Evolutionary conservation across 2,113 vertebrate genomes (phyloP).

Genomic region (Numida meleagris): DNA sequence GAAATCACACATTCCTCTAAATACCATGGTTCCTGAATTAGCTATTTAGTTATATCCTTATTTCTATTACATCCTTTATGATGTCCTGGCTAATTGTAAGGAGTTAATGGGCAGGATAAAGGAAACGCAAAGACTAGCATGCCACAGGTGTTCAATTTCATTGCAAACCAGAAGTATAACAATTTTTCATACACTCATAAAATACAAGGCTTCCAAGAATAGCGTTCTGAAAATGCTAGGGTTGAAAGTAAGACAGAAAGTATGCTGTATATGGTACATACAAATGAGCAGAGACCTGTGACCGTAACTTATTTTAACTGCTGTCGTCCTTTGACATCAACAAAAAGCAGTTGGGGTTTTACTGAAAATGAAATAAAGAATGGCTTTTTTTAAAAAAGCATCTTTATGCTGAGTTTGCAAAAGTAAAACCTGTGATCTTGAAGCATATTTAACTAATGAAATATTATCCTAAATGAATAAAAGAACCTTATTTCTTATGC

Average conservation of each 20-base stretch:
- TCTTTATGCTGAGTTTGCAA: constrained; percentile 5
- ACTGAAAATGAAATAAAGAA: constrained; percentile 19
- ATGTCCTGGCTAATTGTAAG: not conserved
- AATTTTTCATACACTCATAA: not conserved
- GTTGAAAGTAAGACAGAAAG: not conserved
- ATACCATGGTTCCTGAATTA: not conserved
- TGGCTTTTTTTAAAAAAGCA: not conserved
- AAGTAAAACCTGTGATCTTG: constrained; percentile 36
- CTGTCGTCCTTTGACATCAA: not conserved
- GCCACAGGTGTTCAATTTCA: not conserved
- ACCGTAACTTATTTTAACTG: not conserved
- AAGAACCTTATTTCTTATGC: constrained; percentile 91
- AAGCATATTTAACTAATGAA: constrained; percentile 57
- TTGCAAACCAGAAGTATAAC: not conserved
- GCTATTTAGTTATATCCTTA: not conserved
- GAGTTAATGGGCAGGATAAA: not conserved
- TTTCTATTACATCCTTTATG: not conserved
- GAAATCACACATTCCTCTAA: not conserved
- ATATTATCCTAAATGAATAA: constrained; percentile 73
- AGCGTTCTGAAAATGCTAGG: not conserved
- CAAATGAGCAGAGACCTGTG: not conserved
- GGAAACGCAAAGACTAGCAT: not conserved
- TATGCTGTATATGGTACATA: not conserved
- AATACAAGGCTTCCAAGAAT: constrained; percentile 30
- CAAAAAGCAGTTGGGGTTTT: not conserved